These are phyloP conservation scores for Porites australiensis DNA, from an alignment of 64 coral and sea anemone genomes.

Conservation along the genomic window DNA sequence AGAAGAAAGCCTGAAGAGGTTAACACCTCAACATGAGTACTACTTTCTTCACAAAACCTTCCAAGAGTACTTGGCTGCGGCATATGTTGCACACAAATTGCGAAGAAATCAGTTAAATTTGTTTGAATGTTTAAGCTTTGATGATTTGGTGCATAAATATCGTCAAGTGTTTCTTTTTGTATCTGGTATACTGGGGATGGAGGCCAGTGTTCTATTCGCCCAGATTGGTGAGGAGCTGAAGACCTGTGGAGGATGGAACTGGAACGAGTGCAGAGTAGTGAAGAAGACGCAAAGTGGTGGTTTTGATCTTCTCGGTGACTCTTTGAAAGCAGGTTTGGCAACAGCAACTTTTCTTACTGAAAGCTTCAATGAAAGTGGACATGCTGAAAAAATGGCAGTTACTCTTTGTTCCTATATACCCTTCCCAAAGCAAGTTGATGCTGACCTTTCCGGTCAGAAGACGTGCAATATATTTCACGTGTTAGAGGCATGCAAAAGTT, in stretches of 20 bases:
- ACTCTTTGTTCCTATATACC: background rate
- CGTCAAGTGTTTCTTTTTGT: conserved; percentile 5
- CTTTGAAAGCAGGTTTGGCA: too few species aligned
- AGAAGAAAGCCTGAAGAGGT: conserved; percentile 14
- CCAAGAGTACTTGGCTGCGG: conserved; percentile 49
- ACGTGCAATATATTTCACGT: too few species aligned
- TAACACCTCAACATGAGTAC: conserved; percentile 27
- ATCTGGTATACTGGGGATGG: background rate
- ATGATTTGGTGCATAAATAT: background rate
- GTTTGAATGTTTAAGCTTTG: background rate
- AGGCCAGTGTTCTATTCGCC: background rate
- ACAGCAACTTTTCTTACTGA: background rate
- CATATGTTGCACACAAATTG: background rate
- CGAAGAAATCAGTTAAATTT: background rate
- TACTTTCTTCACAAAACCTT: conserved; percentile 35
- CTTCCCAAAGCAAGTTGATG: background rate
- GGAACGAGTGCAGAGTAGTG: background rate
- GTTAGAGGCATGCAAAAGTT: too few species aligned
- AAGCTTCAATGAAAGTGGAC: background rate
- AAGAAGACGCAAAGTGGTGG: too few species aligned
- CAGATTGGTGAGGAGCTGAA: background rate
- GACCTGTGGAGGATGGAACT: background rate
- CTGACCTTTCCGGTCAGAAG: too few species aligned
- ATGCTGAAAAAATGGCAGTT: background rate
- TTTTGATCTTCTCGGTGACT: too few species aligned